Conservation (phyloP, 37 sponge, comb jelly and placozoan genomes). For the Beroe ovata region DNA sequence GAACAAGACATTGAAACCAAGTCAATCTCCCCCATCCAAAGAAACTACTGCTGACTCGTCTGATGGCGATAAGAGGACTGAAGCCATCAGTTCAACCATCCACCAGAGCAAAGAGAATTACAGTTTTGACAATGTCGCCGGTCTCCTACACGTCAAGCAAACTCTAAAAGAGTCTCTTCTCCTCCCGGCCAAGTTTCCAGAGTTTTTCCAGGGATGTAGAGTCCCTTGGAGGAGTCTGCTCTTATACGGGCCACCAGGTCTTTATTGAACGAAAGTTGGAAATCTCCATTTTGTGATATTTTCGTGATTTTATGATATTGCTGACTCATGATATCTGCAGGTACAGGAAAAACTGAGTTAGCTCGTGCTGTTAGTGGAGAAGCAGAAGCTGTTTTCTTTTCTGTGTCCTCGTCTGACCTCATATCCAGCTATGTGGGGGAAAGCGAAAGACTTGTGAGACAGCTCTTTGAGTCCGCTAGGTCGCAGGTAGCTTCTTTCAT, state of each 20-base stretch:
- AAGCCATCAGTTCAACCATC: constrained; percentile 38
- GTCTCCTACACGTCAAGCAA: constrained; percentile 77
- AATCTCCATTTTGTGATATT: too few species aligned
- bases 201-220: constrained; percentile 71
- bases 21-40: neutral
- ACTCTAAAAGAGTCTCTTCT: constrained; percentile 77
- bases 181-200: constrained; percentile 73
- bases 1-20: neutral
- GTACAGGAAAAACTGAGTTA: constrained; percentile 69
- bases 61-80: constrained; percentile 1
- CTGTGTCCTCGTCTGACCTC: constrained; percentile 82
- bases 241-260: constrained; percentile 87
- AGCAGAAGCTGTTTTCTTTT: constrained; percentile 78
- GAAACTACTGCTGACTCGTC: neutral
- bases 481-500: constrained; percentile 16
- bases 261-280: neutral
- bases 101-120: constrained; percentile 5
- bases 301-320: too few species aligned
- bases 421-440: constrained; percentile 93
- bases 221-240: constrained; percentile 81
- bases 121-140: constrained; percentile 74
- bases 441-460: constrained; percentile 78
- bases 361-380: constrained; percentile 79
- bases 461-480: neutral
- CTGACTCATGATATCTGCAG: too few species aligned